A percentile compares a stretch with the other conserved stretches of the same genome.
These are phyloP conservation scores for Megaustenia siamemsis DNA, from an alignment of 2,888 invertebrate genomes.

Conservation along the genomic window DNA sequence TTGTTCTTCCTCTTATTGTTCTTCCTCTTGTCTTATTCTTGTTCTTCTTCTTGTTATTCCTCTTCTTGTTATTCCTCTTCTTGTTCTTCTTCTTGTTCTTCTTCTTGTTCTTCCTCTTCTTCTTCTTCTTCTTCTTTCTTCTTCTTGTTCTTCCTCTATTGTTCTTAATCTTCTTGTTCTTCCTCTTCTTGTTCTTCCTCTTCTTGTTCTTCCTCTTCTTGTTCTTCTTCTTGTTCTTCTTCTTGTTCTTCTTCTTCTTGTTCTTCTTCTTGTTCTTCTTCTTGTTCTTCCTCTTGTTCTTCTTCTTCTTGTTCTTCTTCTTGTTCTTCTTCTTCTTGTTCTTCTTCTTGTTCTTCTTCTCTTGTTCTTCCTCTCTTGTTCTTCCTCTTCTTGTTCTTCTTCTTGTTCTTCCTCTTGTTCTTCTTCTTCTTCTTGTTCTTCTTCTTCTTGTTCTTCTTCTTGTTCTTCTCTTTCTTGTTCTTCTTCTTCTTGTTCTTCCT, in stretches of 20 bases:
- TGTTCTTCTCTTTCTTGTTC: neutral
- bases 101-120: slow-evolving; percentile 17
- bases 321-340: neutral
- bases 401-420: too few relatives aligned
- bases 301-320: neutral
- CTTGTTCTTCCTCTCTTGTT: neutral
- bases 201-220: too few relatives aligned
- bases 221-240: slow-evolving; percentile 25
- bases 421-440: neutral
- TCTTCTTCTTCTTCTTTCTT: slow-evolving; percentile 20
- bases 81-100: slow-evolving; percentile 7
- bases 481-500: neutral
- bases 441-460: neutral
- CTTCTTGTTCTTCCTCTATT: neutral
- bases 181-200: too few relatives aligned
- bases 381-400: too few relatives aligned
- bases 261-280: neutral
- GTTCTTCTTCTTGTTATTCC: too few relatives aligned
- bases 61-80: too few relatives aligned
- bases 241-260: neutral
- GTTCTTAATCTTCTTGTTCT: too few relatives aligned
- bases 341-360: neutral
- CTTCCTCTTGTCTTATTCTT: too few relatives aligned
- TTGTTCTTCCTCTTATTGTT: too few relatives aligned
- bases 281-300: too few relatives aligned